Evolutionary conservation across 2,888 invertebrate genomes (phyloP), one percentile per base, ranked within the genome.

Genomic region (Oscheius sp.): DNA sequence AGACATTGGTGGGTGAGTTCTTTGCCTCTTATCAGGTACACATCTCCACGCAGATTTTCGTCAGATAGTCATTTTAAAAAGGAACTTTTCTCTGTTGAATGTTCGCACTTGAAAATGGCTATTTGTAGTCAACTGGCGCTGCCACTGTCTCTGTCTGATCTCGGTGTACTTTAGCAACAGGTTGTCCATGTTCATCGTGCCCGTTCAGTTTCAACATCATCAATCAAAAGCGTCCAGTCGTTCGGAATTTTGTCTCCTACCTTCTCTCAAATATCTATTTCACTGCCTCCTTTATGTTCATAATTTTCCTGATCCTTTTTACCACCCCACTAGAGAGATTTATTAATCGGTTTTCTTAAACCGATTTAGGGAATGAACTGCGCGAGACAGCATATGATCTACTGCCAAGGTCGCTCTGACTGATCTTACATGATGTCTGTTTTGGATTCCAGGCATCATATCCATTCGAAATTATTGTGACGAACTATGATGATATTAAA

Each of bases 141-240:
- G 42, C 42, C 42, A 7, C 42, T 5, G 42, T 42, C 42, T 42
- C 42, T 42, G 42, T 42, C 7, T 42, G 42, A 7, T 42, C 42
- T 42, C 42, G 42, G 42, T 42, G 42, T 42, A 42, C 42, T 42
- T 42, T 42, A 7, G 42, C 42, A 42, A 42, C 63, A 48, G 63
- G 63, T 63, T 63, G 63, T 48, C 63, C 47, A 48, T 55, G 68
- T 68, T 68, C 68, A 35, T 63, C 42, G 42, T 42, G 42, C 42
- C 37, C 42, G 55, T 53, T 65, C 51, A 60, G 48, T 65, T 68
- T 68, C 53, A 68, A 53, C 68, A 68, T n/a, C 68, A 68, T 68
- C 68, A 53, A 68, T 68, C 68, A 68, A 33, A n/a, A 32, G 37
- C 42, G 55, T 29, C 33, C 68, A 35, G 35, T 37, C 68, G 35